Base-by-base conservation (phyloP, 2,797 vertebrate species). In the Podarcis lilfordi region DNA sequence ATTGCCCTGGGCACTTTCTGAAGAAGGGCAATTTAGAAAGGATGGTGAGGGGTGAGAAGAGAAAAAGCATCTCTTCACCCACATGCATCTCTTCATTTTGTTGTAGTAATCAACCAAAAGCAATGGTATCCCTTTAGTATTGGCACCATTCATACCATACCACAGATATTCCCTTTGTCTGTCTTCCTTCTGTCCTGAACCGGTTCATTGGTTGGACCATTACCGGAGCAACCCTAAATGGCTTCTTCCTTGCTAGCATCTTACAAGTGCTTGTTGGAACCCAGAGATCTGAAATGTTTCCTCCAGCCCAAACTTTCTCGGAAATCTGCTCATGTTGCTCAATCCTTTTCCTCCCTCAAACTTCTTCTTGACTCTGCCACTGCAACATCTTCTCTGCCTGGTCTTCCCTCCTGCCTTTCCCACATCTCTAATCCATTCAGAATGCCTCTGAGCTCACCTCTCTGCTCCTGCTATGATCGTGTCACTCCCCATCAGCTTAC, bases 91-190 rank as follows among this genome's bases (percentile, higher is more conserved):
- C 43, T 50, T 15, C 77, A 79, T 19, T 32, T 59, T 59, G 50
- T 13, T 50, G 50, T 55, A 55, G 50, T 4, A 15, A 15, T 55
- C 13, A 55, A 50, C 50, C 13, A 50, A 15, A 50, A 55, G 50
- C 50, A 55, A 55, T 55, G 13, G 50, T 55, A 15, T 55, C 13
- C 50, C 50, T 55, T 55, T 15, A 55, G 3, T 45, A 29, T 1
- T 45, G 37, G 45, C 27, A 78, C 76, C 27, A 23, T 68, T 68
- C 66, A 23, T 68, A 68, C 66, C 66, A 23, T 27, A 27, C 68
- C 61, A 68, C 35, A 29, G 4, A n/a, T 8, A 0, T 72, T 17
- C 1, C 0, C 61, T n/a, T 0, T 0, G 21, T 50, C 27, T 1
- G 0, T 0, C 25, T 43, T n/a, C 1, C 76, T 3, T 72, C 29